Evolutionary conservation across 1,140 invertebrate genomes (phyloP).

Genomic region (Conopomorpha cramerella): DNA sequence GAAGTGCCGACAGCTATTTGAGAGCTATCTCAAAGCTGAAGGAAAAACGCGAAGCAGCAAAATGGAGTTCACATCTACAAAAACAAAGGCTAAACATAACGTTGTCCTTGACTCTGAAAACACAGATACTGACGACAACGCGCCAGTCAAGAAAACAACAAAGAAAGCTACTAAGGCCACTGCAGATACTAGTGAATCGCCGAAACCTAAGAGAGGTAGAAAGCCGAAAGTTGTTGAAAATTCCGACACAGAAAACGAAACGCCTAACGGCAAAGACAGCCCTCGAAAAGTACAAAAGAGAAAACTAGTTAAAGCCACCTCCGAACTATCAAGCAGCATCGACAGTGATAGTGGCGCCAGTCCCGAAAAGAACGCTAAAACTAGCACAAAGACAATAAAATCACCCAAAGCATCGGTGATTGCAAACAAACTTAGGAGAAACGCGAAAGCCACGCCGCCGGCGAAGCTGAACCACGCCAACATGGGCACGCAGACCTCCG

Average conservation of each 20-base stretch:
- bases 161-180: conserved; percentile 15
- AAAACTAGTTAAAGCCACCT: not conserved
- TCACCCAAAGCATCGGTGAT: conserved; percentile 19
- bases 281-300: not conserved
- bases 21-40: conserved; percentile 33
- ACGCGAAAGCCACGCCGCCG: conserved; percentile 30
- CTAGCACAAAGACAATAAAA: conserved; percentile 8
- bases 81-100: conserved; percentile 3
- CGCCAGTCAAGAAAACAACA: not conserved
- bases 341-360: conserved; percentile 27
- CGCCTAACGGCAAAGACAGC: not conserved
- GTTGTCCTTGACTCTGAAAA: conserved; percentile 2
- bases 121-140: conserved; percentile 6
- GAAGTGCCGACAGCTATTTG: conserved; percentile 69
- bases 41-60: conserved; percentile 27
- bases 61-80: conserved; percentile 25
- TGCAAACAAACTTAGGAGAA: conserved; percentile 32
- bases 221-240: conserved; percentile 8
- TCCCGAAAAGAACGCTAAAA: conserved; percentile 13
- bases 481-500: conserved; percentile 35
- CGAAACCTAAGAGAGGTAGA: conserved; percentile 9
- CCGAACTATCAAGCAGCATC: conserved; percentile 8
- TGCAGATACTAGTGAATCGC: conserved; percentile 3
- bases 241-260: not conserved
- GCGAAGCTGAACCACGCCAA: conserved; percentile 35